Evolutionary conservation across 2,888 invertebrate genomes (phyloP).

Genomic region (Lamproptera curius): DNA sequence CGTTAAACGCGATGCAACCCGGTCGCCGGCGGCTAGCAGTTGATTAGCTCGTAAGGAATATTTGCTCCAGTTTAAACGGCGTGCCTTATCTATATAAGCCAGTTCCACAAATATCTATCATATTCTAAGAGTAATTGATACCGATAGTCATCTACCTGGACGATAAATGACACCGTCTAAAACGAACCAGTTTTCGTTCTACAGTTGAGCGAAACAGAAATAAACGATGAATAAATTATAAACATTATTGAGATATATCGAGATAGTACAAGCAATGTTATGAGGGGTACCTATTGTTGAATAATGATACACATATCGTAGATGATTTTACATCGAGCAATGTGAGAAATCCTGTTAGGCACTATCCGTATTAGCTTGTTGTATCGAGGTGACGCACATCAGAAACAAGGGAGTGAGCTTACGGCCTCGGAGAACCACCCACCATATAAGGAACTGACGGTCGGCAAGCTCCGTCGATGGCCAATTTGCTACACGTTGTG

Average conservation of each 20-base stretch:
- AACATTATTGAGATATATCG: no score
- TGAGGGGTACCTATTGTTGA: no score
- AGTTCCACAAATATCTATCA: conserved; percentile 38
- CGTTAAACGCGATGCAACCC: conserved; percentile 26
- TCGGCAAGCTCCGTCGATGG: conserved; percentile 43
- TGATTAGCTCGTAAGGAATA: conserved; percentile 53
- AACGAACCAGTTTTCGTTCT: conserved; percentile 2
- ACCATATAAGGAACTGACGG: conserved; percentile 67
- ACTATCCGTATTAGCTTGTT: background rate
- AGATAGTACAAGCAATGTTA: no score
- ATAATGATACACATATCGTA: no score
- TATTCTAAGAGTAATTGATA: conserved; percentile 49
- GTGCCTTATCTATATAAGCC: conserved; percentile 55
- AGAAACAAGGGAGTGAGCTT: conserved; percentile 30
- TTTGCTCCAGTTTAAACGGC: conserved; percentile 52
- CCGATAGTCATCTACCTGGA: conserved; percentile 40
- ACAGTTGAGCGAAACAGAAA: no score
- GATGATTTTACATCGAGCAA: background rate
- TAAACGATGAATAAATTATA: no score
- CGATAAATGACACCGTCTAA: conserved; percentile 25
- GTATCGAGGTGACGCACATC: conserved; percentile 22
- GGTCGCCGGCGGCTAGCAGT: conserved; percentile 38
- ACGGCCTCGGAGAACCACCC: conserved; percentile 46
- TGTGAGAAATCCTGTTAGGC: conserved; percentile 8
- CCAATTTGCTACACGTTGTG: conserved; percentile 43